Percentiles rank a stretch among this genome's conserved stretches.
These are phyloP conservation scores for Aphidius ervi DNA, from an alignment of 1,140 invertebrate species.

Conservation along the genomic window DNA sequence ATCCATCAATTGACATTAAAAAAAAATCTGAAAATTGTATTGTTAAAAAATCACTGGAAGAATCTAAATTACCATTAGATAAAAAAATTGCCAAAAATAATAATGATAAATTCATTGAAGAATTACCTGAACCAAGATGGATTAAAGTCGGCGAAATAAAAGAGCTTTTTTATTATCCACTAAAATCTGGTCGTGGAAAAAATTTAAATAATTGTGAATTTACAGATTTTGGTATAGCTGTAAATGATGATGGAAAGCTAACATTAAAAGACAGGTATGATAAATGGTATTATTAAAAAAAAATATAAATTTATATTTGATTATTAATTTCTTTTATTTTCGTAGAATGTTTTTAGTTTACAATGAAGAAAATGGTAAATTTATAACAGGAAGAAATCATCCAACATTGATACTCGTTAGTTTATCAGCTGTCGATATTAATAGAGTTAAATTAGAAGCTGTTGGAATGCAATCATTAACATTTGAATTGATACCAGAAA, in stretches of 20 bases:
- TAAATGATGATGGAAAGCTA: conserved; percentile 23
- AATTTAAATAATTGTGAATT: conserved; percentile 35
- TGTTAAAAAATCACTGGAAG: background rate
- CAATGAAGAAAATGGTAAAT: conserved; percentile 36
- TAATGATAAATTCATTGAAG: background rate
- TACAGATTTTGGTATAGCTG: conserved; percentile 37
- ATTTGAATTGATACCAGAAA: conserved; percentile 30
- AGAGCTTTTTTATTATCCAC: conserved; percentile 41
- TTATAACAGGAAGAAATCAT: conserved; percentile 36
- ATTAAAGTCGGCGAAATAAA: conserved; percentile 37
- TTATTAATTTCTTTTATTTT: conserved; percentile 4
- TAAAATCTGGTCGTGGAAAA: conserved; percentile 44
- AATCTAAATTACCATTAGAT: background rate
- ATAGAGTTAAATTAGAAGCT: conserved; percentile 37
- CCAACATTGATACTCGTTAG: conserved; percentile 39
- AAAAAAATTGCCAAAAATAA: background rate
- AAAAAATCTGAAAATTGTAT: background rate
- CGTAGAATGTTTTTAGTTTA: conserved; percentile 44
- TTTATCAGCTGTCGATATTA: conserved; percentile 29
- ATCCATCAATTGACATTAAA: background rate
- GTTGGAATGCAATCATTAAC: conserved; percentile 35
- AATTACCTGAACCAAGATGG: conserved; percentile 33
- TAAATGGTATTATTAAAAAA: background rate
- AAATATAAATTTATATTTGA: background rate
- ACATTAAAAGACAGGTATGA: conserved; percentile 39